These are phyloP conservation scores for Dicentrarchus labrax DNA, from an alignment of 2,113 vertebrate genomes.

Conservation along the genomic window DNA sequence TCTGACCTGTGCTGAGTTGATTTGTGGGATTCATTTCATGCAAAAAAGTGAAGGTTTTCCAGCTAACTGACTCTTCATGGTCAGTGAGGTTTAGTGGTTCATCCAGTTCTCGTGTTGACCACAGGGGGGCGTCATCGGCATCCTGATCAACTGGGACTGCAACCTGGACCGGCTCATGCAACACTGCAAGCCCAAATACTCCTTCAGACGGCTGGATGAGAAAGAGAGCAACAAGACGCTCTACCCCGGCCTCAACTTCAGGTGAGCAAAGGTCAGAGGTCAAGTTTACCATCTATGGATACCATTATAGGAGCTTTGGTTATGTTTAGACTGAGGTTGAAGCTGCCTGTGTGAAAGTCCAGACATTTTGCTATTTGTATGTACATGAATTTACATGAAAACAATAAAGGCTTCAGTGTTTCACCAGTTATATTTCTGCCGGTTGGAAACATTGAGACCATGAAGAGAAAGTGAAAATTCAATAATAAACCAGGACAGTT, in stretches of 20 bases:
- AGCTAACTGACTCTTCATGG: too few relatives aligned
- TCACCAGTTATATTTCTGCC: background rate
- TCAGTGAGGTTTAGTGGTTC: background rate
- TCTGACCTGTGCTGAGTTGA: too few relatives aligned
- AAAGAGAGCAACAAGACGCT: slow-evolving; percentile 84
- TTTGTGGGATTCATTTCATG: too few relatives aligned
- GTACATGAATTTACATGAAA: background rate
- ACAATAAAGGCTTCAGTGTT: background rate
- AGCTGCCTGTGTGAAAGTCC: background rate
- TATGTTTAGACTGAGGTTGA: background rate
- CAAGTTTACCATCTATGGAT: background rate
- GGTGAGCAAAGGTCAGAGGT: slow-evolving; percentile 72
- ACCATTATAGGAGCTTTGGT: background rate
- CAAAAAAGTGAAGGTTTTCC: background rate
- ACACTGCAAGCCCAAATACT: slow-evolving; percentile 84
- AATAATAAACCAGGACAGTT: background rate
- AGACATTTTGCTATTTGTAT: background rate
- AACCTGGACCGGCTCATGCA: slow-evolving; percentile 84
- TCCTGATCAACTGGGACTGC: slow-evolving; percentile 92
- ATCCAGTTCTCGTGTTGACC: background rate
- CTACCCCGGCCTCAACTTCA: slow-evolving; percentile 89
- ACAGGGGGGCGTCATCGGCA: slow-evolving; percentile 91
- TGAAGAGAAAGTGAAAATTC: background rate
- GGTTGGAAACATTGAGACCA: background rate
- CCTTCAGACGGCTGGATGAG: slow-evolving; percentile 87